A percentile compares a stretch with the other conserved stretches of the same genome.
Evolutionary conservation across 2,888 invertebrate species (phyloP).

Genomic region (Micropterix aruncella): DNA sequence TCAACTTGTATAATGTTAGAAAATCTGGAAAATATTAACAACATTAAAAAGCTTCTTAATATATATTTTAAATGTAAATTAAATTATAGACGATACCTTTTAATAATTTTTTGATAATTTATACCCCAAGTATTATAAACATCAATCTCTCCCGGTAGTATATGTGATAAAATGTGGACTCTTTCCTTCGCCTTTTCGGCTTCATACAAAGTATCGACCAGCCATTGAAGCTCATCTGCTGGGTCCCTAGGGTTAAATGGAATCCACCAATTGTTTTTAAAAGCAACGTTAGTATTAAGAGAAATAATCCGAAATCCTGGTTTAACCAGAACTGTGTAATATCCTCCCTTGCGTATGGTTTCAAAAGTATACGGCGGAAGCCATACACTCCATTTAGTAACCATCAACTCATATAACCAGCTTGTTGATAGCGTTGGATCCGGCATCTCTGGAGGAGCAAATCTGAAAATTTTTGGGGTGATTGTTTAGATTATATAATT

Average conservation of each 20-base stretch:
- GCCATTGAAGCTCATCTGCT: constrained; percentile 66
- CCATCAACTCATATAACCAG: constrained; percentile 65
- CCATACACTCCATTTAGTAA: constrained; percentile 57
- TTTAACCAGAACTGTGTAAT: constrained; percentile 52
- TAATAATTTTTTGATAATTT: constrained; percentile 52
- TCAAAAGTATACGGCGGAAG: constrained; percentile 43
- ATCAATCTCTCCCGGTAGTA: constrained; percentile 62
- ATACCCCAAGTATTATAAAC: constrained; percentile 58
- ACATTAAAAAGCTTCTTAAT: too few relatives aligned
- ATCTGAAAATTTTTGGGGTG: too few relatives aligned
- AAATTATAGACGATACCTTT: constrained; percentile 42
- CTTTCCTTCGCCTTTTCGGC: constrained; percentile 62
- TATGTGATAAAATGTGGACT: constrained; percentile 74
- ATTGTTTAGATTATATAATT: too few relatives aligned
- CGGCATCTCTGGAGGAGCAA: constrained; percentile 38
- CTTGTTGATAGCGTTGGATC: constrained; percentile 38
- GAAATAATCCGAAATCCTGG: constrained; percentile 63
- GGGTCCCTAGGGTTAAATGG: constrained; percentile 57
- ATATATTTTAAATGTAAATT: too few relatives aligned
- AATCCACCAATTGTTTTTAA: constrained; percentile 63
- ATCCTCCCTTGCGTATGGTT: constrained; percentile 56
- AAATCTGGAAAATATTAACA: too few relatives aligned
- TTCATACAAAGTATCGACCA: constrained; percentile 52
- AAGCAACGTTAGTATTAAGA: constrained; percentile 71
- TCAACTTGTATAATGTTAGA: constrained; percentile 60